These are phyloP conservation scores for Pelvicachromis taeniatus DNA, from an alignment of 2,113 vertebrate species.

Conservation along the genomic window DNA sequence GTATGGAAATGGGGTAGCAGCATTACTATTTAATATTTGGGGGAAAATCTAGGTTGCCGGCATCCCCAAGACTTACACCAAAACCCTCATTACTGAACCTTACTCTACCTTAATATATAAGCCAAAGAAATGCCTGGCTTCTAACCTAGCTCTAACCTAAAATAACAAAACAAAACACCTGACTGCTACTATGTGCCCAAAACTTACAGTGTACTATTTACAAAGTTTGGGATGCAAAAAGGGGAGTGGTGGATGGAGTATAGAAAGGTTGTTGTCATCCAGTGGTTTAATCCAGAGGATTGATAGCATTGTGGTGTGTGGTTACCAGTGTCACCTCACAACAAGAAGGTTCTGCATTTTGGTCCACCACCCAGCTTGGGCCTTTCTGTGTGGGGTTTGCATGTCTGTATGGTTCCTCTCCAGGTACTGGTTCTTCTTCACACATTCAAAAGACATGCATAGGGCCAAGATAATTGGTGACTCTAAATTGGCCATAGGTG, in stretches of 20 bases:
- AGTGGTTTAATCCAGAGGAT: background rate
- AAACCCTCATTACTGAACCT: background rate
- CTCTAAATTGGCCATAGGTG: background rate
- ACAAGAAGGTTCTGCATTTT: background rate
- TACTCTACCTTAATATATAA: background rate
- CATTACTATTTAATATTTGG: background rate
- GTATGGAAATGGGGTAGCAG: background rate
- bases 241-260: background rate
- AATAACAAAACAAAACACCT: background rate
- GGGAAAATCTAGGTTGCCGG: rapidly evolving
- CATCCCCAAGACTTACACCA: background rate
- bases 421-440: background rate
- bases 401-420: background rate
- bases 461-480: background rate
- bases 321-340: background rate
- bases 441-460: background rate
- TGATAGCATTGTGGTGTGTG: background rate
- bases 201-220: background rate
- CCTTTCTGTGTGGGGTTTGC: no score
- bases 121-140: background rate
- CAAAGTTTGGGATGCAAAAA: background rate
- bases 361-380: background rate
- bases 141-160: background rate
- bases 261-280: background rate
- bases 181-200: background rate